Conservation (phyloP, 2,113 vertebrate species). For the Anas platyrhynchos region DNA sequence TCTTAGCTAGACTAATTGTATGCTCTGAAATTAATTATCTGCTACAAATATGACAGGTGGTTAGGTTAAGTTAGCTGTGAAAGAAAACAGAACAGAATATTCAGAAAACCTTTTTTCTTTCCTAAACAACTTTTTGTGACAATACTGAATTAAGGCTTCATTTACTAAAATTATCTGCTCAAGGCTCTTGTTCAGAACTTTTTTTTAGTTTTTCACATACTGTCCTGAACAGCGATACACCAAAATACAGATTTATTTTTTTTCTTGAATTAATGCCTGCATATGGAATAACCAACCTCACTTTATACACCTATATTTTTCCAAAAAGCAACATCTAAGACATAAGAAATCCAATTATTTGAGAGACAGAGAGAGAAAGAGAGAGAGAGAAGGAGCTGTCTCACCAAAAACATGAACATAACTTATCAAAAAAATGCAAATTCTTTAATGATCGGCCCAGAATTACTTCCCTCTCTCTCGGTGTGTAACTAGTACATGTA, state of each 20-base stretch:
- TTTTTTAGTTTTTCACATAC: not conserved
- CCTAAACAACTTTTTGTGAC: constrained; percentile 13
- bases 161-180: not conserved
- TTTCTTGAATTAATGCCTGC: not conserved
- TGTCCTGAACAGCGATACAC: not conserved
- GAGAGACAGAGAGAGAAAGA: too few species aligned
- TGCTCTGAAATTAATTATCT: constrained; percentile 57
- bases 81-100: constrained; percentile 43
- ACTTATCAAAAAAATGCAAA: not conserved
- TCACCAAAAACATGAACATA: not conserved
- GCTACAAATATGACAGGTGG: constrained; percentile 54
- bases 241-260: not conserved
- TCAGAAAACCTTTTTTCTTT: constrained; percentile 12
- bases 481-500: not conserved
- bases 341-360: not conserved
- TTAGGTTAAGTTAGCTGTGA: constrained; percentile 45
- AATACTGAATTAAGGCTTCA: not conserved
- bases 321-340: not conserved
- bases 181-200: not conserved
- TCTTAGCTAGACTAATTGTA: constrained; percentile 55
- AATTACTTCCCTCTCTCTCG: not conserved
- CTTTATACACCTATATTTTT: not conserved
- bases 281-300: not conserved
- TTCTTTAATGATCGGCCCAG: not conserved
- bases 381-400: not conserved